Conservation (phyloP, 2,888 invertebrate species). For the Dendrolimus pini region DNA sequence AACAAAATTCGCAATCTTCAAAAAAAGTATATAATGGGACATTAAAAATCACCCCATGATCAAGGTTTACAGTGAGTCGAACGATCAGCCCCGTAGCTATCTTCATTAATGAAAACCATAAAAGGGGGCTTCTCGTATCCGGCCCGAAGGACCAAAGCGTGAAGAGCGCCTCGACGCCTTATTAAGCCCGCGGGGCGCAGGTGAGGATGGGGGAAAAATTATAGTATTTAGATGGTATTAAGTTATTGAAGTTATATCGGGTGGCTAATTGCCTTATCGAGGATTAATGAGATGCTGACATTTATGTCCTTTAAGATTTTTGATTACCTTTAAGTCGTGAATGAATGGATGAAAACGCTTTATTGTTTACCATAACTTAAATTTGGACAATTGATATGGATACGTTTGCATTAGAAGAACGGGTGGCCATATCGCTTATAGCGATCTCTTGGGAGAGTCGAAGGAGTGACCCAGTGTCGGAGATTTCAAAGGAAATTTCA, state of each 20-base stretch:
- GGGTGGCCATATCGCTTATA: too few relatives aligned
- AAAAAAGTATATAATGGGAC: constrained; percentile 35
- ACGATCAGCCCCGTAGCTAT: constrained; percentile 64
- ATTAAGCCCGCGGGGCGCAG: constrained; percentile 53
- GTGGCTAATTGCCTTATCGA: neutral
- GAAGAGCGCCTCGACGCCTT: constrained; percentile 30
- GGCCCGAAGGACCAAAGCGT: constrained; percentile 37
- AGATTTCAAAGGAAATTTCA: too few relatives aligned
- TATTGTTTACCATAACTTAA: too few relatives aligned
- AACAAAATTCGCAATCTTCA: constrained; percentile 33
- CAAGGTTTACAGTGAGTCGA: constrained; percentile 47
- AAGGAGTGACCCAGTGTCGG: too few relatives aligned
- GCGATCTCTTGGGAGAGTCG: too few relatives aligned
- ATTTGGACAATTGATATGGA: too few relatives aligned
- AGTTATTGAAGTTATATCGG: constrained; percentile 37
- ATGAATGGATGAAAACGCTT: too few relatives aligned
- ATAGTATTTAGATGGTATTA: constrained; percentile 51
- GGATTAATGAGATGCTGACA: neutral
- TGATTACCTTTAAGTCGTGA: neutral
- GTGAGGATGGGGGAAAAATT: constrained; percentile 41
- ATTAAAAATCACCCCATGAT: constrained; percentile 55
- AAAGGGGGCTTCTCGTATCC: constrained; percentile 54
- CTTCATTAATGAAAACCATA: constrained; percentile 70
- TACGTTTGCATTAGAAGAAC: too few relatives aligned
- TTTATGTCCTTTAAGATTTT: neutral